phyloP scores from a whole-genome alignment of 2,888 invertebrate genomes.

The Diarsia rubi region DNA sequence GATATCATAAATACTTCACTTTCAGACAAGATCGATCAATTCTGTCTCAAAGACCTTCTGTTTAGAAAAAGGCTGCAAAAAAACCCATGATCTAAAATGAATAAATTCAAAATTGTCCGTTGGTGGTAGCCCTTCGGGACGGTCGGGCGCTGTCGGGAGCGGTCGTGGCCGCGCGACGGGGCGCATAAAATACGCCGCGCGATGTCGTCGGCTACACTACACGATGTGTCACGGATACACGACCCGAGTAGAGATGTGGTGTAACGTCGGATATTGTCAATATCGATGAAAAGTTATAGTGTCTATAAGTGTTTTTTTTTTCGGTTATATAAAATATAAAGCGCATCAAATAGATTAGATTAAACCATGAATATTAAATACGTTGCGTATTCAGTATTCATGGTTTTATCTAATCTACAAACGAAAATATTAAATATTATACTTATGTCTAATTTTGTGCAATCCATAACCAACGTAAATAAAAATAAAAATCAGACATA shows the following conservation, averaged over 20 bases:
- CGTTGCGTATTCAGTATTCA: too few relatives aligned
- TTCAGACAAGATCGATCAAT: constrained; percentile 20
- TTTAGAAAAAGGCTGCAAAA: constrained; percentile 21
- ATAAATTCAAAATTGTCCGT: constrained; percentile 27
- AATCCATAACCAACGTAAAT: not conserved
- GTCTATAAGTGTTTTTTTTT: not conserved
- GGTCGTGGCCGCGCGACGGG: constrained; percentile 76
- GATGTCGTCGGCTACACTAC: constrained; percentile 73
- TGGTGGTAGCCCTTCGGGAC: constrained; percentile 54
- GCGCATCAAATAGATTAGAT: not conserved
- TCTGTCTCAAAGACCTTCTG: constrained; percentile 7
- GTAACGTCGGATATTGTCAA: constrained; percentile 41
- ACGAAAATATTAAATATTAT: not conserved
- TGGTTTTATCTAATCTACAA: too few relatives aligned
- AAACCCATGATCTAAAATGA: constrained; percentile 2
- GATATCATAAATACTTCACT: constrained; percentile 33
- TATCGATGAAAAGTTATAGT: constrained; percentile 46
- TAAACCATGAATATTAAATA: not conserved
- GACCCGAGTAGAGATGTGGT: constrained; percentile 71
- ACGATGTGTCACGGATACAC: constrained; percentile 86
- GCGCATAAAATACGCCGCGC: constrained; percentile 85
- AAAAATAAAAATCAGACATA: too few relatives aligned
- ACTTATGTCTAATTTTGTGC: not conserved
- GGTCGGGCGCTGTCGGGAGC: constrained; percentile 61
- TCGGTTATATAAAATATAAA: not conserved